Evolutionary conservation across 2,797 vertebrate genomes (phyloP).

Genomic region (Tolypeutes matacus): DNA sequence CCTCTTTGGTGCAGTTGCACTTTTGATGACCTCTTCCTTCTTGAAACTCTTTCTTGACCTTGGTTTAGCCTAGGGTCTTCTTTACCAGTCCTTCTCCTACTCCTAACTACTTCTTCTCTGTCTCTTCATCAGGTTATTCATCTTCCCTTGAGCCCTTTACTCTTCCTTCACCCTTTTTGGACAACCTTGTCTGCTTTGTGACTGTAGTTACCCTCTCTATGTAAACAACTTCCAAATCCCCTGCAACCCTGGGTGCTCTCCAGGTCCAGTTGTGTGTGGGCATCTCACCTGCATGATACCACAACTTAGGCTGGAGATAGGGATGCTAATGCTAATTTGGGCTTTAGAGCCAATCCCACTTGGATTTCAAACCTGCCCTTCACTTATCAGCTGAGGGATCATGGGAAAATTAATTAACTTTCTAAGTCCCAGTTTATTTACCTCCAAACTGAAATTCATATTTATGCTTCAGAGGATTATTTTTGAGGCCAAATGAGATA

Average conservation of each 20-base stretch:
- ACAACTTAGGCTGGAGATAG: not conserved
- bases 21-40: not conserved
- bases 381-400: not conserved
- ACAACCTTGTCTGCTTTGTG: not conserved
- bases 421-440: conserved; percentile 60
- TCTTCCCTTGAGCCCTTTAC: not conserved
- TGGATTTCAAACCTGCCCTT: not conserved
- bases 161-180: not conserved
- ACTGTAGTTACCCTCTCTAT: not conserved
- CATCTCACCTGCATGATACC: rapidly evolving
- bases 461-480: not conserved
- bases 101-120: not conserved
- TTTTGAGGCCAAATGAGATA: not conserved
- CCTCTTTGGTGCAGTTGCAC: not conserved
- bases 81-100: not conserved
- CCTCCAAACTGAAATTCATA: not conserved
- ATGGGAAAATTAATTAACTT: conserved; percentile 13
- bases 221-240: not conserved
- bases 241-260: not conserved
- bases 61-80: not conserved
- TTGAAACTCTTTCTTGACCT: not conserved
- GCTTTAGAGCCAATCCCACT: not conserved
- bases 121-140: not conserved
- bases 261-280: not conserved
- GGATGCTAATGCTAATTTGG: no score